These are phyloP conservation scores for Anguilla rostrata DNA, from an alignment of 2,113 vertebrate species.

Conservation along the genomic window DNA sequence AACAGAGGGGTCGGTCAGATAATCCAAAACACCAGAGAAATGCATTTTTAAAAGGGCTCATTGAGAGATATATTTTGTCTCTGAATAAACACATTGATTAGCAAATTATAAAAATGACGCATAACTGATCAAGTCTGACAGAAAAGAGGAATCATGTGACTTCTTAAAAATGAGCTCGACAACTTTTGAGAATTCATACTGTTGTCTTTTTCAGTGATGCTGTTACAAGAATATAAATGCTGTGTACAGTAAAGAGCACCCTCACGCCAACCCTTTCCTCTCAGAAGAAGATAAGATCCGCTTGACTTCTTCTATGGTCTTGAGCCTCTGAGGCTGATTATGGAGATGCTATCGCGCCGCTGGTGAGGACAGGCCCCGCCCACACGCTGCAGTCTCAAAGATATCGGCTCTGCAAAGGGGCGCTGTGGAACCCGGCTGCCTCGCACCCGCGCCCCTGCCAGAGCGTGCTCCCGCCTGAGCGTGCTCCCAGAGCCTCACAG, in stretches of 20 bases:
- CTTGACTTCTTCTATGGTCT: too few species aligned
- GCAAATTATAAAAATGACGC: background rate
- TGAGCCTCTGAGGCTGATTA: background rate
- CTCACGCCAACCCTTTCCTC: too few species aligned
- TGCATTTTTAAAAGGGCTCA: constrained; percentile 57
- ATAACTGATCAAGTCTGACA: background rate
- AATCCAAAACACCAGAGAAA: constrained; percentile 36
- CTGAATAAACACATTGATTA: background rate
- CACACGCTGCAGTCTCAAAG: background rate
- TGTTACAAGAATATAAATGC: too few species aligned
- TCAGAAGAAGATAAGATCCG: too few species aligned
- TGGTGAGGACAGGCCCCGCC: background rate
- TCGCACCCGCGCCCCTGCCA: background rate
- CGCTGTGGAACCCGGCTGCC: background rate
- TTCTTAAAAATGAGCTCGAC: background rate
- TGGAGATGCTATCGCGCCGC: background rate
- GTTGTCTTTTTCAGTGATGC: too few species aligned
- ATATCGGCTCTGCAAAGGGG: background rate
- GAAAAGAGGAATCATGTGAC: constrained; percentile 34
- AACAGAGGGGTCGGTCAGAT: constrained; percentile 33
- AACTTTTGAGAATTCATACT: too few species aligned
- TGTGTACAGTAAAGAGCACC: too few species aligned
- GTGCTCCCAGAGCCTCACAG: constrained; percentile 46
- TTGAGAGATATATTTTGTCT: constrained; percentile 56
- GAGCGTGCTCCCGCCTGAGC: constrained; percentile 17